phyloP scores from a whole-genome alignment of 2,888 invertebrate species.

The Limnephilus marmoratus region DNA sequence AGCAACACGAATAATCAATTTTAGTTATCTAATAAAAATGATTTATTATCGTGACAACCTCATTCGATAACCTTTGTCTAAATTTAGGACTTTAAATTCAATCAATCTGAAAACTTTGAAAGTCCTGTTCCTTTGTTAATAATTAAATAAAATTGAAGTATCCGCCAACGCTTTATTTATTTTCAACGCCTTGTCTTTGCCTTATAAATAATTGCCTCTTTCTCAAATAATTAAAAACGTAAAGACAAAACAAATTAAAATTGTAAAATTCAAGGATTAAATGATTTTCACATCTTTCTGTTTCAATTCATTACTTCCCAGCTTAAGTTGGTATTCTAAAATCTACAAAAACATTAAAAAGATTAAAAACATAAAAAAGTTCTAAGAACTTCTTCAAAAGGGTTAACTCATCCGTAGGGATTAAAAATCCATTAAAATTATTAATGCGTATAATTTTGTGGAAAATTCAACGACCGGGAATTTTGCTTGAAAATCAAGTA shows the following conservation, averaged over 20 bases:
- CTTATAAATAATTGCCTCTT: not conserved
- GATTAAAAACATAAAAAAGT: not conserved
- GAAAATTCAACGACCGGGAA: not conserved
- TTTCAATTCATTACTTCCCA: not conserved
- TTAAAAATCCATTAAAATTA: not conserved
- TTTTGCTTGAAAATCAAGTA: not conserved
- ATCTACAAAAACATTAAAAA: not conserved
- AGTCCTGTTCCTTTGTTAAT: not conserved
- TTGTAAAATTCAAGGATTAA: not conserved
- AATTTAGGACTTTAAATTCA: too few relatives aligned
- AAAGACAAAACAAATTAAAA: not conserved
- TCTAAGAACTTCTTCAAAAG: not conserved
- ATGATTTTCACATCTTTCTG: not conserved
- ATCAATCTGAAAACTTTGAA: not conserved
- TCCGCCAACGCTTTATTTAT: too few relatives aligned
- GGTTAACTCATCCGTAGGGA: not conserved
- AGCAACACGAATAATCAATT: not conserved
- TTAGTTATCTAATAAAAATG: too few relatives aligned
- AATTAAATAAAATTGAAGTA: too few relatives aligned
- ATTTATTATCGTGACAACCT: too few relatives aligned
- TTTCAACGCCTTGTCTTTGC: too few relatives aligned
- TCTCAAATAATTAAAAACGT: not conserved
- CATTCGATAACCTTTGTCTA: too few relatives aligned
- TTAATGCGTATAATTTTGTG: not conserved
- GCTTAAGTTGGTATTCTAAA: not conserved